Conservation (phyloP, 1,140 invertebrate genomes). For the Probaryconus sp. region DNA sequence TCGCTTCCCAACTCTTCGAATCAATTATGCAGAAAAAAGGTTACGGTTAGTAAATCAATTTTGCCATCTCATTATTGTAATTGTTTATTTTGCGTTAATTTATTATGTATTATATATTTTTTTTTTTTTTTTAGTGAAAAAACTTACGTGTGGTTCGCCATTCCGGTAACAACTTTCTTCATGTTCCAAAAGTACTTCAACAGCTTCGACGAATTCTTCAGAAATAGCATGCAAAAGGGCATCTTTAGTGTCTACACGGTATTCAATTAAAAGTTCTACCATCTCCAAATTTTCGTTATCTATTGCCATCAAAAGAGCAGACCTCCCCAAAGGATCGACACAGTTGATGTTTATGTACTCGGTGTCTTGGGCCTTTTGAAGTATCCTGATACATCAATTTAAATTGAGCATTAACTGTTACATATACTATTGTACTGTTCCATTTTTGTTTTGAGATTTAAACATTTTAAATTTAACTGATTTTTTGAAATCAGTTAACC, state of each 20-base stretch:
- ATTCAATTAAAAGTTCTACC: constrained; percentile 95
- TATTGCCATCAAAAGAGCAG: constrained; percentile 96
- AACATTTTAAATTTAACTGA: too few species aligned
- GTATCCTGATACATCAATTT: constrained; percentile 80
- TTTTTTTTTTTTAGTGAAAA: too few species aligned
- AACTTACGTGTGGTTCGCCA: constrained; percentile 90
- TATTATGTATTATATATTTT: neutral
- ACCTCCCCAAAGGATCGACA: constrained; percentile 95
- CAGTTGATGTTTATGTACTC: constrained; percentile 97
- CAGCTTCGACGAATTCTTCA: constrained; percentile 98
- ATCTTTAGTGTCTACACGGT: constrained; percentile 93
- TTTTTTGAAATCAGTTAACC: too few species aligned
- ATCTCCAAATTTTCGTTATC: constrained; percentile 99
- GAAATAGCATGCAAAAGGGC: constrained; percentile 97
- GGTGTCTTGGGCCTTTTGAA: constrained; percentile 87
- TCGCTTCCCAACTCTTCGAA: constrained; percentile 92
- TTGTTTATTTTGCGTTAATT: neutral
- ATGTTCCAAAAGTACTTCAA: constrained; percentile 95
- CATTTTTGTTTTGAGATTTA: too few species aligned
- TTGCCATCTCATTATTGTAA: neutral
- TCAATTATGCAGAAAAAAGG: neutral
- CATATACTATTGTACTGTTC: too few species aligned
- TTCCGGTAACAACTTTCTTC: constrained; percentile 89
- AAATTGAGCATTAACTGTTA: too few species aligned
- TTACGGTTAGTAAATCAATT: neutral